These are phyloP conservation scores for Danaus chrysippus DNA, from an alignment of 2,888 invertebrate species.

Conservation along the genomic window DNA sequence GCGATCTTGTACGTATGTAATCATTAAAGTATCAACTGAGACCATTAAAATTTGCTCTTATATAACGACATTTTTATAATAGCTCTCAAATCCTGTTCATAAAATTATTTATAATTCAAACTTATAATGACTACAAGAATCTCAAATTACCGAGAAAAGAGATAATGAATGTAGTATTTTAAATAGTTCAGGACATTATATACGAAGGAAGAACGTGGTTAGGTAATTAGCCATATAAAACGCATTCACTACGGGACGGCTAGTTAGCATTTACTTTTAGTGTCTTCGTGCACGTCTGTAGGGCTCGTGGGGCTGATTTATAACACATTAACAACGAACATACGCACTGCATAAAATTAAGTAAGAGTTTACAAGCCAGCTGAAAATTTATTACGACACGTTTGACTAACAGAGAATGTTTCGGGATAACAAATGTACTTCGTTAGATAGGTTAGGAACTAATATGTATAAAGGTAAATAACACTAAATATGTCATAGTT, in stretches of 20 bases:
- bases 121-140: too few relatives aligned
- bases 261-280: constrained; percentile 44
- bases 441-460: not conserved
- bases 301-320: constrained; percentile 36
- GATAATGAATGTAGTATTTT: too few relatives aligned
- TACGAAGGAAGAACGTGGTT: not conserved
- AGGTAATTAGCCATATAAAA: not conserved
- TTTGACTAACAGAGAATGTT: not conserved
- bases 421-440: not conserved
- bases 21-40: too few relatives aligned
- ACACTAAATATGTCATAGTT: too few relatives aligned
- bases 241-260: constrained; percentile 14
- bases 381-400: constrained; percentile 1
- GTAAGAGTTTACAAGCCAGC: not conserved
- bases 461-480: too few relatives aligned
- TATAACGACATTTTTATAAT: too few relatives aligned
- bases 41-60: too few relatives aligned
- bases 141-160: too few relatives aligned
- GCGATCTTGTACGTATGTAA: too few relatives aligned
- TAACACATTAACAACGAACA: constrained; percentile 30
- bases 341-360: constrained; percentile 5
- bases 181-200: too few relatives aligned
- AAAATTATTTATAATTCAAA: too few relatives aligned
- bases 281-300: constrained; percentile 32
- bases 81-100: too few relatives aligned